Base-by-base conservation (phyloP, 2,113 vertebrate genomes). In the Grammomys surdaster region DNA sequence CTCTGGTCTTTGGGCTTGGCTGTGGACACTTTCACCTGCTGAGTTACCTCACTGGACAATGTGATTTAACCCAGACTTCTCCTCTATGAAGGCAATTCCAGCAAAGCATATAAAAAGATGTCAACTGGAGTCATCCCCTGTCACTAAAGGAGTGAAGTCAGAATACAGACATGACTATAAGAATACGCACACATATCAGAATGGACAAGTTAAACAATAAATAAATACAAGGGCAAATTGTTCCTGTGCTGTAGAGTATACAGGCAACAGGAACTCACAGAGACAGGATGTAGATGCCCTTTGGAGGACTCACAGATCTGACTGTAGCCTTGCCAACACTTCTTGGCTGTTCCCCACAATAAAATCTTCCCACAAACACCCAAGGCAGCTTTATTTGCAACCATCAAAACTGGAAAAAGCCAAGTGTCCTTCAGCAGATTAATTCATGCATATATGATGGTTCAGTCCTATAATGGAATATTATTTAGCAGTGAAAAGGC, bases 11-110 rank as follows among this genome's bases (percentile, higher is more conserved):
- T 12, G 26, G 40, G 19, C 17, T 51, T 69, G 43, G 63, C 84
- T 24, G 28, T 3, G 14, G 43, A 17, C 3, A 0, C 46, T 31
- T 87, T 51, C 31, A 51, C 17, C 43, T 36, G 43, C 43, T 69
- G 63, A 69, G 28, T 43, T 31, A 33, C 28, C 40, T 48, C 28
- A 11, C 28, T 65, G 58, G 60, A 75, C 5, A 51, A 20, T 14
- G 43, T n/a, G 85, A 73, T 93, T 80, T 85, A 92, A 92, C 88
- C 75, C 86, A 24, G 14, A 63, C 6, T 13, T 48, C 1, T 81
- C 75, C 69, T 76, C 63, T 16, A 20, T 88, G 43, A 87, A 73
- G 73, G n/a, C 40, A 58, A 7, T 46, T 4, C 43, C 46, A 69
- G n/a, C 10, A 14, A 87, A n/a, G 12, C 46, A 26, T 26, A n/a